Evolutionary conservation across 2,888 invertebrate species (phyloP), one percentile per base, ranked within the genome.

Genomic region (Dryobotodes eremita): DNA sequence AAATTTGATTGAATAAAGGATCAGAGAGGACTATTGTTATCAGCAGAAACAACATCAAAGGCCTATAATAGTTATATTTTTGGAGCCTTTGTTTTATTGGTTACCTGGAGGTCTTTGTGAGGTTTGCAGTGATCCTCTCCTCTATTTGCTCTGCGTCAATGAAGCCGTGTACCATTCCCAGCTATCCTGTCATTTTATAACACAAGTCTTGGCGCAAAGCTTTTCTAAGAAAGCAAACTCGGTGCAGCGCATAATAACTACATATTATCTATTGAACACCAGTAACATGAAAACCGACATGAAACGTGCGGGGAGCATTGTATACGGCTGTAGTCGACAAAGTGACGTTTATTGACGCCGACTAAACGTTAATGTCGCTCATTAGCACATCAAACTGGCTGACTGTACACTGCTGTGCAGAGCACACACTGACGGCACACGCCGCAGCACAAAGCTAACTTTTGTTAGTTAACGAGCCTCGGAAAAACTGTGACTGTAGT

Each of bases 331-430:
- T 65, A 77, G 50, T 77, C 71, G 83, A 87, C 85, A 89, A 86
- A 88, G 88, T 89, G 91, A 88, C 87, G 86, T 90, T 86, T 86
- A 90, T 90, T 87, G 89, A 85, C 86, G 86, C 74, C 82, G 82
- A 84, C 88, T 89, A 88, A 87, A 88, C 89, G 89, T 85, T 88
- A 89, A 89, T 85, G 86, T 83, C 86, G 84, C 90, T 91, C 91
- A 92, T 92, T 92, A 92, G 90, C 91, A 91, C 92, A 91, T 92
- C 91, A 91, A 90, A 91, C 91, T 86, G 79, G 75, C 82, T 81
- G 79, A 71, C 79, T 83, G 82, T 83, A 79, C 80, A 31, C 36
- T n/a, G 55, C 26, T 61, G 70, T 20, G 66, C 55, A 65, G 81
- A 70, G 75, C 74, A 83, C 79, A 75, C 80, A 86, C 64, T 82